A percentile compares a stretch with the other conserved stretches of the same genome.
phyloP scores from a whole-genome alignment of 2,113 vertebrate species.

The Rhinoptilus africanus region DNA sequence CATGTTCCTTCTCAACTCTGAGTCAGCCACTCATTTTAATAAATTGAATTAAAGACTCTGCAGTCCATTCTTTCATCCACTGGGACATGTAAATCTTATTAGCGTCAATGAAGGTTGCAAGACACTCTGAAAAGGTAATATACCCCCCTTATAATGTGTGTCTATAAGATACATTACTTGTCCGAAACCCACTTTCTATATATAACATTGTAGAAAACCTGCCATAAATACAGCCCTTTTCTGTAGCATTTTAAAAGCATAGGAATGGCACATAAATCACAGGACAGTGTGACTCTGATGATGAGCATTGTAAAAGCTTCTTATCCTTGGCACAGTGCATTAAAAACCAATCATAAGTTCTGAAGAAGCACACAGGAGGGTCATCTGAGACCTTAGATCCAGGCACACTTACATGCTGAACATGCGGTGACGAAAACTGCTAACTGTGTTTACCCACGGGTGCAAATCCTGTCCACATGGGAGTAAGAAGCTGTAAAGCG shows the following conservation, averaged over 20 bases:
- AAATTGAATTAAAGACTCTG: not conserved
- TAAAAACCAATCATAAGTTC: constrained; percentile 10
- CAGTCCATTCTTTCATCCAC: not conserved
- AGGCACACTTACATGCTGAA: not conserved
- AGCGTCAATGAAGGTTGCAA: not conserved
- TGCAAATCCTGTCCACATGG: not conserved
- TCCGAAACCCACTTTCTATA: not conserved
- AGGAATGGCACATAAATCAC: not conserved
- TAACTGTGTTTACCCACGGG: not conserved
- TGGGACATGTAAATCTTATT: constrained; percentile 16
- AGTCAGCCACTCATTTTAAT: constrained; percentile 15
- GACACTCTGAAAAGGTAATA: not conserved
- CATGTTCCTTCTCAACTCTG: not conserved
- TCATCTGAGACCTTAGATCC: not conserved
- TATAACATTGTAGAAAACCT: not conserved
- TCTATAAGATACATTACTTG: not conserved
- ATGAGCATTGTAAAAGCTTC: not conserved
- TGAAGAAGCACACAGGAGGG: not conserved
- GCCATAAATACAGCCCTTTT: not conserved
- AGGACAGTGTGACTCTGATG: not conserved
- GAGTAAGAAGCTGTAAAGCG: not conserved
- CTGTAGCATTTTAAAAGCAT: not conserved
- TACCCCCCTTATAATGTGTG: not conserved
- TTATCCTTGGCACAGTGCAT: not conserved
- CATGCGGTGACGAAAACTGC: accelerated